phyloP scores from a whole-genome alignment of 2,888 invertebrate genomes.

The Endotricha flammealis region DNA sequence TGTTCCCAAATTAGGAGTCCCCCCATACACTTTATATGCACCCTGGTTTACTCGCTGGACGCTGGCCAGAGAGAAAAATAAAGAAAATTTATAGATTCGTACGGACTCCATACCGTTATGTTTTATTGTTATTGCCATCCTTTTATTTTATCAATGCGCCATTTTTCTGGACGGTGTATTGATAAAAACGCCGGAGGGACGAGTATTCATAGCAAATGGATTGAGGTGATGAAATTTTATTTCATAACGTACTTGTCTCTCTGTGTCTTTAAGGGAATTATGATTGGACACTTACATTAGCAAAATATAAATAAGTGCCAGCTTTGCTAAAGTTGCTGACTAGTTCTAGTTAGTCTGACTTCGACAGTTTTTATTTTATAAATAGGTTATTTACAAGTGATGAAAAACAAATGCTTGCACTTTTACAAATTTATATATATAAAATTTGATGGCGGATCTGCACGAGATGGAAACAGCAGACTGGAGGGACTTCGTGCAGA shows the following conservation, averaged over 20 bases:
- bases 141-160: constrained; percentile 52
- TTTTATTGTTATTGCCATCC: constrained; percentile 65
- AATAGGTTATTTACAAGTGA: too few species aligned
- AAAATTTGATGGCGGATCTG: too few species aligned
- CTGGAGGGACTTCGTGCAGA: too few species aligned
- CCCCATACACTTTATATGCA: constrained; percentile 45
- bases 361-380: too few species aligned
- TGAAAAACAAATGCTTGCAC: too few species aligned
- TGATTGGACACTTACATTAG: too few species aligned
- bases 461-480: too few species aligned
- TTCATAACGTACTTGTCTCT: not conserved
- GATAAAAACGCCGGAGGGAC: constrained; percentile 35
- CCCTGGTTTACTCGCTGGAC: constrained; percentile 40
- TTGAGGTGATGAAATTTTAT: constrained; percentile 9
- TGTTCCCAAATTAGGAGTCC: constrained; percentile 45
- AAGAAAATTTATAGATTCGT: constrained; percentile 47
- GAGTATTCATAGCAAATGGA: not conserved
- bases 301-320: too few species aligned
- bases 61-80: constrained; percentile 46
- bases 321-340: too few species aligned
- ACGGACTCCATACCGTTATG: constrained; percentile 42
- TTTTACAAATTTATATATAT: too few species aligned
- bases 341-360: too few species aligned
- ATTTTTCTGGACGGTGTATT: constrained; percentile 42
- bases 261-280: too few species aligned